These are phyloP conservation scores for Cryptus viduatorius DNA, from an alignment of 2,888 invertebrate species.

Conservation along the genomic window DNA sequence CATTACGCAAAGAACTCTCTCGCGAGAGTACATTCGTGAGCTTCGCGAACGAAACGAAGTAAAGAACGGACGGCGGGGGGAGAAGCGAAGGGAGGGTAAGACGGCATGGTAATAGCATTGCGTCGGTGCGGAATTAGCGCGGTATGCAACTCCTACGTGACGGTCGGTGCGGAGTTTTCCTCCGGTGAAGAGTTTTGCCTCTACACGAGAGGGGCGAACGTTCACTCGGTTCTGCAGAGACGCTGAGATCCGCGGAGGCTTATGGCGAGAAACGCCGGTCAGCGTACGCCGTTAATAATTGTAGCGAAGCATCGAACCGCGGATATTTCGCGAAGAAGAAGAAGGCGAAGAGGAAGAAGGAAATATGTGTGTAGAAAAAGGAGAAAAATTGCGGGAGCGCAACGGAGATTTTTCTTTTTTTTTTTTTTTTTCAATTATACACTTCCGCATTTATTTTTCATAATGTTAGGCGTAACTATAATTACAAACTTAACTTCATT, in stretches of 20 bases:
- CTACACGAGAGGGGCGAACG: slow-evolving; percentile 35
- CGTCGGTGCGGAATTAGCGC: slow-evolving; percentile 75
- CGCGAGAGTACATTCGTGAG: slow-evolving; percentile 44
- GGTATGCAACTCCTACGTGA: slow-evolving; percentile 78
- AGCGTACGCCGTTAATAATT: slow-evolving; percentile 58
- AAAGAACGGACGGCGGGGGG: slow-evolving; percentile 8
- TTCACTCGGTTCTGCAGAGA: slow-evolving; percentile 30
- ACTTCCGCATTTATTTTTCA: slow-evolving; percentile 1
- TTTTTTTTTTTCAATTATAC: background rate
- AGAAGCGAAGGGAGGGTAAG: slow-evolving; percentile 28
- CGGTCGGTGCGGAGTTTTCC: slow-evolving; percentile 22
- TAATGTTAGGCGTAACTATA: background rate
- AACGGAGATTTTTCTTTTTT: background rate
- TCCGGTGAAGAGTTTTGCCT: slow-evolving; percentile 23
- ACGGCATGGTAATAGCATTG: slow-evolving; percentile 73
- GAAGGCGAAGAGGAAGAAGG: background rate
- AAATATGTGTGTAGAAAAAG: background rate
- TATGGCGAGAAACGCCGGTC: slow-evolving; percentile 56
- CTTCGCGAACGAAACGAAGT: slow-evolving; percentile 54
- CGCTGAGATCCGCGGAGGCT: background rate
- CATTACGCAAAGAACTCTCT: slow-evolving; percentile 63
- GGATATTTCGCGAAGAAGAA: slow-evolving; percentile 36
- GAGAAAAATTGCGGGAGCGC: slow-evolving; percentile 3
- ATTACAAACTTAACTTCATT: background rate
- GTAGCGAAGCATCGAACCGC: slow-evolving; percentile 62